phyloP scores from a whole-genome alignment of 2,113 vertebrate genomes.

The Saguinus midas region DNA sequence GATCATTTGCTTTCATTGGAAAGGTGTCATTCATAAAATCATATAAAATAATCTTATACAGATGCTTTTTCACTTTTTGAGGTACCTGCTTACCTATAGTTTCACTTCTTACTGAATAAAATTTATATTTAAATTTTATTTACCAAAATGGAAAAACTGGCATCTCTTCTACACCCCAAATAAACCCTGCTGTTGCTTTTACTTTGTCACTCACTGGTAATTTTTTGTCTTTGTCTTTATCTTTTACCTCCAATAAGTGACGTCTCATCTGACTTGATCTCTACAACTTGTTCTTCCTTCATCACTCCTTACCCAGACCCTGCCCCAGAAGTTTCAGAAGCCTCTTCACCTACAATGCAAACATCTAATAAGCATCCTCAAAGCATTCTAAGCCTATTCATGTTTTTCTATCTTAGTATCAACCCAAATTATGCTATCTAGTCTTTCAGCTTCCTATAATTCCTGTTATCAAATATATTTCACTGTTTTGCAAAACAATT shows the following conservation, averaged over 20 bases:
- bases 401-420: neutral
- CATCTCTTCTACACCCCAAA: neutral
- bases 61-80: neutral
- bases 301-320: neutral
- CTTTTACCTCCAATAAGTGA: neutral
- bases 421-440: neutral
- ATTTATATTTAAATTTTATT: neutral
- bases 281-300: neutral
- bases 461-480: neutral
- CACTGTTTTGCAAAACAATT: neutral
- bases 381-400: neutral
- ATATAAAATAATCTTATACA: neutral
- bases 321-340: conserved; percentile 4
- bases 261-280: neutral
- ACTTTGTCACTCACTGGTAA: neutral
- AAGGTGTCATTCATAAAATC: conserved; percentile 37
- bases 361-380: neutral
- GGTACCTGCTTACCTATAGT: neutral
- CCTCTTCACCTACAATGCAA: neutral
- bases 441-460: neutral
- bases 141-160: neutral
- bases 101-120: neutral
- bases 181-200: neutral
- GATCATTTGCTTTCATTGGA: neutral
- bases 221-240: neutral